phyloP scores from a whole-genome alignment of 92 coral and sea anemone genomes.

The Palythoa grandis region DNA sequence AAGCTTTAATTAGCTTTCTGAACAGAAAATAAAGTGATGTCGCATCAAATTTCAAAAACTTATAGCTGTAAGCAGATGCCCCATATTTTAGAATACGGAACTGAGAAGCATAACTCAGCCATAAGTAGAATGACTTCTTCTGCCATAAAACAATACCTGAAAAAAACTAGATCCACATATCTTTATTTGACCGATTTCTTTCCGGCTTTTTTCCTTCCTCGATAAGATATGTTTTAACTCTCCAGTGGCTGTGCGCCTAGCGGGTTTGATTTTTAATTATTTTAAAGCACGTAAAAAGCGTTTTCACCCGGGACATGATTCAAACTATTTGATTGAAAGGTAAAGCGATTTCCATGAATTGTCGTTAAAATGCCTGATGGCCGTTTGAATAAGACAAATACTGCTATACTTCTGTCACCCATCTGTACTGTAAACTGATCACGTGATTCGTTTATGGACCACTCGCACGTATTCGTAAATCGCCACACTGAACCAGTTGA shows the following conservation, averaged over 20 bases:
- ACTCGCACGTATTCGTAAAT: conserved; percentile 16
- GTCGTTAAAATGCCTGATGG: conserved; percentile 36
- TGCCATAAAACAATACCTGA: conserved; percentile 14
- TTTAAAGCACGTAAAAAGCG: neutral
- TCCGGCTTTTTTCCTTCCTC: conserved; percentile 60
- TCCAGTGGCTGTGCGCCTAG: neutral
- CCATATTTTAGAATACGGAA: neutral
- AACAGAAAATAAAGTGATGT: conserved; percentile 1
- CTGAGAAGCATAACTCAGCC: neutral
- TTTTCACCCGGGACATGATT: neutral
- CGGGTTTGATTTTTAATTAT: neutral
- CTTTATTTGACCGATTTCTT: conserved; percentile 41
- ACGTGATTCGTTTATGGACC: conserved; percentile 14
- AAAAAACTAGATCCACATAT: conserved; percentile 17
- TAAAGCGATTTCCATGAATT: conserved; percentile 15
- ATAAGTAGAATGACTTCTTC: neutral
- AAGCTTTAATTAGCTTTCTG: conserved; percentile 31
- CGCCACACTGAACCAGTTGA: conserved; percentile 62
- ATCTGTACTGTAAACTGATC: conserved; percentile 36
- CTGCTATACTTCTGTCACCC: conserved; percentile 28
- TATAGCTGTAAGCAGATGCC: neutral
- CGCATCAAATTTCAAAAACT: neutral
- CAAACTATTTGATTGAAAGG: conserved; percentile 21
- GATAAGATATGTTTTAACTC: conserved; percentile 54
- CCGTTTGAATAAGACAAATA: conserved; percentile 28